Conservation (phyloP, 2,888 invertebrate genomes). For the Chalcosyrphus nemorum region DNA sequence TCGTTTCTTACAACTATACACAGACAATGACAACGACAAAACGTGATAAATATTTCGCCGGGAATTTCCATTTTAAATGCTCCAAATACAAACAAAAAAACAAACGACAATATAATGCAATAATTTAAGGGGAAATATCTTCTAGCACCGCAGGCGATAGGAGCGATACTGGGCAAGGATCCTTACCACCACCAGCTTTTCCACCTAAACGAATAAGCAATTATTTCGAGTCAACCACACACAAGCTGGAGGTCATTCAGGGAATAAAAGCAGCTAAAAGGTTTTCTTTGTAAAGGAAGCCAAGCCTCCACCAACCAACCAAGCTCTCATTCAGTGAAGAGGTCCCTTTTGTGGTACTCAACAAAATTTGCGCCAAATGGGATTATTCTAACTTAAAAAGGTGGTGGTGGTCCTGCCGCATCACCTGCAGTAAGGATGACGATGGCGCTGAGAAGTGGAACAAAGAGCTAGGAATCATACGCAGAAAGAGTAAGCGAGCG, state of each 20-base stretch:
- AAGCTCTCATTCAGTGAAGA: conserved; percentile 26
- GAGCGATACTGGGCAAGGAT: background rate
- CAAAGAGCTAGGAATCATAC: conserved; percentile 10
- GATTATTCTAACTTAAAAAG: conserved; percentile 62
- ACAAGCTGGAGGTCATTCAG: conserved; percentile 60
- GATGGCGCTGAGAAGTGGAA: conserved; percentile 17
- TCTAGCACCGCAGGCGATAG: conserved; percentile 10
- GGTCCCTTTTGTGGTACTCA: conserved; percentile 53
- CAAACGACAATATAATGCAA: conserved; percentile 31
- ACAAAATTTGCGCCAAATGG: conserved; percentile 56
- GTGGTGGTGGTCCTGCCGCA: conserved; percentile 51
- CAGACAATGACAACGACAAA: conserved; percentile 13
- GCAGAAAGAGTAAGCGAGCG: background rate
- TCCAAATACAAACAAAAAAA: background rate
- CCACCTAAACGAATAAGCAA: conserved; percentile 60
- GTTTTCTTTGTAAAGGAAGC: conserved; percentile 65
- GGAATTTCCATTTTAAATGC: conserved; percentile 26
- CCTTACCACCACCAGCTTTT: background rate
- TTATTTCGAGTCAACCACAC: conserved; percentile 59
- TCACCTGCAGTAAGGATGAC: conserved; percentile 36
- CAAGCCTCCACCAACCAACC: background rate
- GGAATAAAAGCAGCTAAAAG: conserved; percentile 64
- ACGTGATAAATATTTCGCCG: conserved; percentile 23
- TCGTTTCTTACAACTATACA: conserved; percentile 21
- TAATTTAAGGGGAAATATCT: conserved; percentile 25